Evolutionary conservation across 2,888 invertebrate genomes (phyloP).

Genomic region (Biston betularia): DNA sequence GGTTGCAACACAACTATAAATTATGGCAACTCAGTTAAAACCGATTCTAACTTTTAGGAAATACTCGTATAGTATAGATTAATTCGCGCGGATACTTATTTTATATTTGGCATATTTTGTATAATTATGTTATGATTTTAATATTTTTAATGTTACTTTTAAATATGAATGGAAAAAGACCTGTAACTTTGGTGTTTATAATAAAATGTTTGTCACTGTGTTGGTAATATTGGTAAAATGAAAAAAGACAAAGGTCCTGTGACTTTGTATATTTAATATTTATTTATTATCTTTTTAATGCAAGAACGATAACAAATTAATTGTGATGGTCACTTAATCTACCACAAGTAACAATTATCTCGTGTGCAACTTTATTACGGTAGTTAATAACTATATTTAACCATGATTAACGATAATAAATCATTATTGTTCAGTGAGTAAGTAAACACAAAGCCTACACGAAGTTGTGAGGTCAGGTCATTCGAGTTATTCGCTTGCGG

Average conservation of each 20-base stretch:
- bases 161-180: too few relatives aligned
- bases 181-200: too few relatives aligned
- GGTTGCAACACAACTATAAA: too few relatives aligned
- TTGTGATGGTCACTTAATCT: background rate
- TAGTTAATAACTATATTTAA: conserved; percentile 13
- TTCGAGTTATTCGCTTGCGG: background rate
- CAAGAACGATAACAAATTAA: background rate
- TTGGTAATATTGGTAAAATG: too few relatives aligned
- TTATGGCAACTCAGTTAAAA: too few relatives aligned
- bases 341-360: conserved; percentile 5
- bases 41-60: too few relatives aligned
- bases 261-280: background rate
- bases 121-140: background rate
- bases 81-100: too few relatives aligned
- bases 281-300: background rate
- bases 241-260: too few relatives aligned
- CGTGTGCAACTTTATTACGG: background rate
- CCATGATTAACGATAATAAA: background rate
- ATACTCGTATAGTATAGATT: too few relatives aligned
- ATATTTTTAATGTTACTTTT: too few relatives aligned
- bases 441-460: background rate
- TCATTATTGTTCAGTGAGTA: conserved; percentile 2
- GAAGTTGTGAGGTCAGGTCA: conserved; percentile 3
- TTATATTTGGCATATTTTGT: too few relatives aligned
- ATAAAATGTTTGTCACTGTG: too few relatives aligned